Percentiles rank a stretch among this genome's conserved stretches.
Conservation (phyloP, 2,888 invertebrate genomes). For the Cotesia congregata region DNA sequence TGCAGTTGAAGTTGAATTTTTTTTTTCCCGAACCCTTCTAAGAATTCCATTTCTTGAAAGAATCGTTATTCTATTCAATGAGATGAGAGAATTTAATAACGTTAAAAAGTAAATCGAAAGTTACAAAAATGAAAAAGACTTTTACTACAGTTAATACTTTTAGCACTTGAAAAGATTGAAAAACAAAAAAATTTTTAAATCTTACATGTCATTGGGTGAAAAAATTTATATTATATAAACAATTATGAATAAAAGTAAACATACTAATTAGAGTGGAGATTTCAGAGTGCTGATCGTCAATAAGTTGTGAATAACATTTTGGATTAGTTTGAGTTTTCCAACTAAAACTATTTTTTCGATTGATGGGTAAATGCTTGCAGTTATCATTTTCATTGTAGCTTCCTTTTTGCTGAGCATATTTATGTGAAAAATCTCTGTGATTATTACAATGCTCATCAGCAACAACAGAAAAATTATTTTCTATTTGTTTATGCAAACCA, state of each 20-base stretch:
- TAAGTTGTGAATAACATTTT: not conserved
- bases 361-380: not conserved
- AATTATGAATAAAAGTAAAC: slow-evolving; percentile 4
- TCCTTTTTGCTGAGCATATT: not conserved
- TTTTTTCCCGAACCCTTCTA: slow-evolving; percentile 69
- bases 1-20: slow-evolving; percentile 55
- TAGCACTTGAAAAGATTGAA: not conserved
- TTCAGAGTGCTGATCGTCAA: not conserved
- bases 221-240: slow-evolving; percentile 35
- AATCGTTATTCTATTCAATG: slow-evolving; percentile 63
- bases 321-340: not conserved
- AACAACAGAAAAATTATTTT: slow-evolving; percentile 29
- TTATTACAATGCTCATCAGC: not conserved
- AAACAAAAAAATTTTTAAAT: not conserved
- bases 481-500: slow-evolving; percentile 21
- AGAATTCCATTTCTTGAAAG: slow-evolving; percentile 69
- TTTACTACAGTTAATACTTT: not conserved
- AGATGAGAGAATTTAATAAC: slow-evolving; percentile 45
- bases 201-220: not conserved
- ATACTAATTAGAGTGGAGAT: not conserved
- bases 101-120: slow-evolving; percentile 42
- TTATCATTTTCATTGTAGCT: slow-evolving; percentile 3
- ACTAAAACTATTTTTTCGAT: not conserved
- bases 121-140: slow-evolving; percentile 7
- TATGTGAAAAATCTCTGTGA: not conserved